Evolutionary conservation across 2,113 vertebrate species (phyloP).

Genomic region (Lathamus discolor): DNA sequence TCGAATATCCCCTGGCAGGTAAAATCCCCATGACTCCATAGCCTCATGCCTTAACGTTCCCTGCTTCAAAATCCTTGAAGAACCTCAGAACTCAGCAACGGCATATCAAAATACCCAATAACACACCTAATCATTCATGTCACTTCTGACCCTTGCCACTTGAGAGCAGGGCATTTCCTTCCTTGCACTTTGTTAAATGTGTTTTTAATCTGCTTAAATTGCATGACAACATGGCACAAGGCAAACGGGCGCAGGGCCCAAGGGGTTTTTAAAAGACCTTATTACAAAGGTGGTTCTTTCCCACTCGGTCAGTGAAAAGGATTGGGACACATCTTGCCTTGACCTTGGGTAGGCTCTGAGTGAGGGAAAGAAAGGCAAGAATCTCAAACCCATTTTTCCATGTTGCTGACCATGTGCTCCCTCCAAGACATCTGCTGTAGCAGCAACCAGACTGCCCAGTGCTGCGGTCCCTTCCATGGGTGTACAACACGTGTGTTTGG

Average conservation of each 20-base stretch:
- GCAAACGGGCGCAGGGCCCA: neutral
- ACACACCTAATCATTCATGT: constrained; percentile 72
- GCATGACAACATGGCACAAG: constrained; percentile 49
- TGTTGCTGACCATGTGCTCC: neutral
- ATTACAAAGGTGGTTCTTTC: constrained; percentile 3
- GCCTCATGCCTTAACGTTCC: neutral
- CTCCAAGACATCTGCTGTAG: neutral
- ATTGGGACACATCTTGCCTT: neutral
- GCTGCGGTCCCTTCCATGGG: neutral
- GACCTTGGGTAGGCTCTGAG: neutral
- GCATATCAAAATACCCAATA: constrained; percentile 41
- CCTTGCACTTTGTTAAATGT: constrained; percentile 75
- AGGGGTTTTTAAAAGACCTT: constrained; percentile 26
- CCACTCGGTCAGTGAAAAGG: neutral
- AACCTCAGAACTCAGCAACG: constrained; percentile 20
- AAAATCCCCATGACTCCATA: neutral
- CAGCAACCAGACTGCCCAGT: neutral
- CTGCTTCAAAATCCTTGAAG: constrained; percentile 39
- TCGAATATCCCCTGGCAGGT: neutral
- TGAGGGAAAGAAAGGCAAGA: neutral
- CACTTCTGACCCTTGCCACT: constrained; percentile 64
- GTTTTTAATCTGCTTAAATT: constrained; percentile 74
- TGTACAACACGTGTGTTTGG: rapidly evolving
- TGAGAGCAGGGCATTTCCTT: constrained; percentile 66
- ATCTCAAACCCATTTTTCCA: neutral